Conservation (phyloP, 1,140 invertebrate genomes). For the Lepidostoma basale region DNA sequence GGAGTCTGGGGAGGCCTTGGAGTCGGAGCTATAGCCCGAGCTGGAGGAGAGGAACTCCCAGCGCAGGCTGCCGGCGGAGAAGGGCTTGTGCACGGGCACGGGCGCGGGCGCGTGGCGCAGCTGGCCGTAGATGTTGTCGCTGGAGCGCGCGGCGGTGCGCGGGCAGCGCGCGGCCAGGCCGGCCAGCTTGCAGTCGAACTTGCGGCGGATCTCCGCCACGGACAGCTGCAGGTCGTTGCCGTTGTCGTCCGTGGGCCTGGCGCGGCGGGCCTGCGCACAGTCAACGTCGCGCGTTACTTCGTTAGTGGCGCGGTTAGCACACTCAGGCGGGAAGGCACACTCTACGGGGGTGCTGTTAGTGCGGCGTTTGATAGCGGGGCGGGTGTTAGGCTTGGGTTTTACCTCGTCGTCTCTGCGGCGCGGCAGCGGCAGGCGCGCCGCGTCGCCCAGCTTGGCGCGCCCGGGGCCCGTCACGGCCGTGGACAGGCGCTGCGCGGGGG, state of each 20-base stretch:
- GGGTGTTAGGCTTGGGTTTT: conserved; percentile 32
- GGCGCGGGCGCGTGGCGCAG: conserved; percentile 54
- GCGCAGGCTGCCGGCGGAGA: conserved; percentile 46
- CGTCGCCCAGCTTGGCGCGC: conserved; percentile 47
- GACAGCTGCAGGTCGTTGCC: conserved; percentile 61
- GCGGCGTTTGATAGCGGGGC: conserved; percentile 34
- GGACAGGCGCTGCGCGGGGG: conserved; percentile 61
- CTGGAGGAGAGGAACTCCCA: conserved; percentile 54
- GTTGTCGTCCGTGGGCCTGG: conserved; percentile 55
- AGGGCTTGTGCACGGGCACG: conserved; percentile 56
- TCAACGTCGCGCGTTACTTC: conserved; percentile 39
- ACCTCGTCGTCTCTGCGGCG: conserved; percentile 47
- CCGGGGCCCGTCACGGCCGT: conserved; percentile 61
- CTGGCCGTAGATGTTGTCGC: conserved; percentile 56
- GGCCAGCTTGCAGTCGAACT: conserved; percentile 61
- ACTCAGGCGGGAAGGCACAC: conserved; percentile 39
- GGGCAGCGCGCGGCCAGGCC: conserved; percentile 55
- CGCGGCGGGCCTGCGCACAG: conserved; percentile 36
- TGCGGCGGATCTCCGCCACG: conserved; percentile 62
- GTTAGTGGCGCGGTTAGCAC: conserved; percentile 28
- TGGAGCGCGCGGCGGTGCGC: conserved; percentile 47
- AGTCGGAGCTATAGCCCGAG: conserved; percentile 54
- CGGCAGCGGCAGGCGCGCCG: conserved; percentile 51
- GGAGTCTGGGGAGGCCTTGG: conserved; percentile 50
- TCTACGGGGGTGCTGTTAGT: conserved; percentile 39